Evolutionary conservation across 2,797 vertebrate genomes (phyloP), one percentile per base, ranked within the genome.

Genomic region (Galago senegalensis): DNA sequence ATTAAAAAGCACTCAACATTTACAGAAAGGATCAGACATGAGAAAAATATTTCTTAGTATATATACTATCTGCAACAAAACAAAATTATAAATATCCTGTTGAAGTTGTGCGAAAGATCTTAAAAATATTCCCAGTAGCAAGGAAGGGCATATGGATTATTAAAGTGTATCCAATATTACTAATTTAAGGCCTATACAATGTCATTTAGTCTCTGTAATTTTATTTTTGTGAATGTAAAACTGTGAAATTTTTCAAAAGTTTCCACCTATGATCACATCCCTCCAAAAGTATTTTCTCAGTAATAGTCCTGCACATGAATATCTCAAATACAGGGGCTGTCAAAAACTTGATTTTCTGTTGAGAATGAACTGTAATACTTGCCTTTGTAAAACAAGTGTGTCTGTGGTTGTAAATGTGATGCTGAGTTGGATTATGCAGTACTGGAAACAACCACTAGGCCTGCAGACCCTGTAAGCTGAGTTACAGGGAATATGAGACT

Each of bases 91-190:
- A 20, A 34, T 69, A 46, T 81, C 9, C 79, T 37, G 56, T 43
- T 93, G 56, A 91, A 58, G 84, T 84, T 93, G 20, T 75, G 53
- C 85, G 84, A 70, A 84, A 73, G 40, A 79, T 84, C 69, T 34
- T 46, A 60, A 91, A 61, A 61, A 69, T 89, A 34, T 82, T 95
- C 91, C 76, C 76, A 63, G 20, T 69, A 89, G 92, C 67, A 49
- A 89, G 43, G 70, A 91, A 79, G n/a, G 21, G 25, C 70, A 70
- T 27, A n/a, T 65, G 16, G 69, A 81, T 81, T 84, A 63, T 91
- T 67, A 75, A 75, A 91, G 82, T 75, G 25, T 69, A 53, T 8
- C 23, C 49, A 95, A 49, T 5, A 60, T 63, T 34, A 79, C n/a
- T 85, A 85, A 85, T 73, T 89, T 85, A 75, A 87, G 61, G 53